These are phyloP conservation scores for Euthynnus affinis DNA, from an alignment of 2,797 vertebrate species.

Conservation along the genomic window DNA sequence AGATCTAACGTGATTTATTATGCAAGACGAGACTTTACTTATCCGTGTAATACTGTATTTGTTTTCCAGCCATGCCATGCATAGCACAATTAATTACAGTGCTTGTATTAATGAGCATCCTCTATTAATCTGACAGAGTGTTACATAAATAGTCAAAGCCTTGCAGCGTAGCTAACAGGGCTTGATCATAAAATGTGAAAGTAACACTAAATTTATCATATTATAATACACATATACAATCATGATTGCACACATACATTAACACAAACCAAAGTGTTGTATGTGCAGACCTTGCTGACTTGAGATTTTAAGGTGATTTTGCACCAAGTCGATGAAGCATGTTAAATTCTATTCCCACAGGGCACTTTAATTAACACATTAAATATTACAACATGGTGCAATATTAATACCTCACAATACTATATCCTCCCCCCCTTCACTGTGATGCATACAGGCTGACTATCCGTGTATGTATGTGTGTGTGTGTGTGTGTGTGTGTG, in stretches of 20 bases:
- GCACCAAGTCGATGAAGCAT: conserved; percentile 53
- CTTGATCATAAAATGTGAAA: conserved; percentile 44
- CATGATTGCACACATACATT: not conserved
- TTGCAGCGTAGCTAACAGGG: conserved; percentile 54
- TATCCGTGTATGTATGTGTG: too few species aligned
- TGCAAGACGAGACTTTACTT: conserved; percentile 18
- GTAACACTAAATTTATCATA: conserved; percentile 44
- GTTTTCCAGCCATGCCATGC: conserved; percentile 42
- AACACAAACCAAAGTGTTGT: not conserved
- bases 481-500: conserved; percentile 24
- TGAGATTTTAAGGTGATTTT: conserved; percentile 63
- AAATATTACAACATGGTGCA: conserved; percentile 66
- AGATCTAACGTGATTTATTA: conserved; percentile 40
- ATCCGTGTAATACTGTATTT: conserved; percentile 38
- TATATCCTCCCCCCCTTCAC: not conserved
- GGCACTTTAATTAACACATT: conserved; percentile 75
- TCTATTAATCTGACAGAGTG: conserved; percentile 54
- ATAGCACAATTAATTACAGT: conserved; percentile 59
- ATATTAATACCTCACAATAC: conserved; percentile 55
- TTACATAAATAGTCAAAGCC: conserved; percentile 57
- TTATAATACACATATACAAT: conserved; percentile 25
- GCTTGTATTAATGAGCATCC: conserved; percentile 62
- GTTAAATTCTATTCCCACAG: conserved; percentile 44
- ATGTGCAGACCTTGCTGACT: conserved; percentile 32
- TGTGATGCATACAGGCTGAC: not conserved